Percentiles rank a stretch among this genome's conserved stretches.
phyloP scores from a whole-genome alignment of 2,797 vertebrate genomes.

The Eulemur rubriventer region DNA sequence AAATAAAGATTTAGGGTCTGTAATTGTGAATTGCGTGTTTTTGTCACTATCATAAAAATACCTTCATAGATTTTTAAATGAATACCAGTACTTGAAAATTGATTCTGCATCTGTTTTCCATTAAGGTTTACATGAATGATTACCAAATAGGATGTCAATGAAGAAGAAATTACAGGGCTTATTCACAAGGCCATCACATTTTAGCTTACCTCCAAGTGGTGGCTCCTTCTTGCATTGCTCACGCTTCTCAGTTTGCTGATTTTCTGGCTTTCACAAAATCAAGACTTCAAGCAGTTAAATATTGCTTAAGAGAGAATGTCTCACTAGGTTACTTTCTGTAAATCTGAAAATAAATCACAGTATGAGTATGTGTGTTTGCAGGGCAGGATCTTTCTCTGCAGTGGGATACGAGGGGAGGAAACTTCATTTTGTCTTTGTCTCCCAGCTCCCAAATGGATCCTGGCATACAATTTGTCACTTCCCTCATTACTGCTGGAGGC shows the following conservation, averaged over 20 bases:
- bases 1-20: neutral
- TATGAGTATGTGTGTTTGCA: neutral
- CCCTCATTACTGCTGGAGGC: neutral
- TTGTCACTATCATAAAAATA: conserved; percentile 65
- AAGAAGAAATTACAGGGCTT: conserved; percentile 64
- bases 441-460: neutral
- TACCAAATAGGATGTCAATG: conserved; percentile 69
- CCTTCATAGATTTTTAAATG: conserved; percentile 76
- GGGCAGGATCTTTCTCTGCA: neutral
- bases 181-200: conserved; percentile 73
- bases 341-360: neutral
- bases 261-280: conserved; percentile 71
- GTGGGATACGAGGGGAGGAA: neutral
- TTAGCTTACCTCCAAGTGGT: conserved; percentile 60
- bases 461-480: neutral
- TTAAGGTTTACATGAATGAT: conserved; percentile 75
- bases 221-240: neutral
- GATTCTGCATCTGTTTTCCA: conserved; percentile 67
- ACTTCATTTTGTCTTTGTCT: conserved; percentile 12
- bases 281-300: conserved; percentile 53
- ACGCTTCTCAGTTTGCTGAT: conserved; percentile 66
- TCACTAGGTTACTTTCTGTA: neutral
- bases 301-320: conserved; percentile 38
- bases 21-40: conserved; percentile 44
- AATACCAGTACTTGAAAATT: conserved; percentile 73